These are phyloP conservation scores for Listrodromus nycthemerus DNA, from an alignment of 2,888 invertebrate genomes.

Conservation along the genomic window DNA sequence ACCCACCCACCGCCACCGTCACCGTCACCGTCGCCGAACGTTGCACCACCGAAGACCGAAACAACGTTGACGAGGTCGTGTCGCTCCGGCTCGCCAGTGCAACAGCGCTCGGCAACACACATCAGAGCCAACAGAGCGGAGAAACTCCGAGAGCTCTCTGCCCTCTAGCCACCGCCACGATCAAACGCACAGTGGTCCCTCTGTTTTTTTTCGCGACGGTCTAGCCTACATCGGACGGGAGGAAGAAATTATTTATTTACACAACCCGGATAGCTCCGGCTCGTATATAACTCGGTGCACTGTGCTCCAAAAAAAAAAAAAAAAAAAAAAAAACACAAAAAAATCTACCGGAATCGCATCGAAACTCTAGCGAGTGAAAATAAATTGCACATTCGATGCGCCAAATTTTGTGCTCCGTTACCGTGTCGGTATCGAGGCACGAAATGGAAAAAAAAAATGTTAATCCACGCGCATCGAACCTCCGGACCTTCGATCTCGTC, in stretches of 20 bases:
- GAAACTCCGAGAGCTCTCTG: conserved; percentile 52
- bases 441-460: too few species aligned
- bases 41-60: conserved; percentile 67
- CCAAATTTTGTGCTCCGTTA: too few species aligned
- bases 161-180: conserved; percentile 41
- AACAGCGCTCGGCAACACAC: conserved; percentile 17
- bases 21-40: conserved; percentile 60
- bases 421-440: too few species aligned
- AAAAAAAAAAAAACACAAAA: not conserved
- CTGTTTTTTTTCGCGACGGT: conserved; percentile 47
- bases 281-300: not conserved
- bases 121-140: conserved; percentile 51
- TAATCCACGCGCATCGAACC: too few species aligned
- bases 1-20: too few species aligned
- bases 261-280: conserved; percentile 52
- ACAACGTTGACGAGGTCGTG: conserved; percentile 73
- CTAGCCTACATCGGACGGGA: conserved; percentile 1
- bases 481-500: too few species aligned
- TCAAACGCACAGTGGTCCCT: conserved; percentile 57
- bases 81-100: conserved; percentile 51
- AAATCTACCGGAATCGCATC: too few species aligned
- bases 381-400: too few species aligned
- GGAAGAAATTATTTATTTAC: conserved; percentile 74
- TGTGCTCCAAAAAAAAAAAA: not conserved
- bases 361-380: too few species aligned